These are phyloP conservation scores for Phoeniculus purpureus DNA, from an alignment of 2,797 vertebrate genomes.

Conservation along the genomic window DNA sequence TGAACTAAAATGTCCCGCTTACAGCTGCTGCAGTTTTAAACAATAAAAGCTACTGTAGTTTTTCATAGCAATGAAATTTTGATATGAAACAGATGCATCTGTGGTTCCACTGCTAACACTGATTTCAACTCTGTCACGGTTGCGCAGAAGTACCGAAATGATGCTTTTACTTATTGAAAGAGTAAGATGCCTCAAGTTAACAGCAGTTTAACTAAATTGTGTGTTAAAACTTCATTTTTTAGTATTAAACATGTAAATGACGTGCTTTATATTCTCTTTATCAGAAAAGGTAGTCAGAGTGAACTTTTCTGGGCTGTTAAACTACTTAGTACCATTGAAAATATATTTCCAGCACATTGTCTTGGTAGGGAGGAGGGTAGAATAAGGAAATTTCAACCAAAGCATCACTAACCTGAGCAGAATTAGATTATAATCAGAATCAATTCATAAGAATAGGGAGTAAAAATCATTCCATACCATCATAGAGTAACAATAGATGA, in stretches of 20 bases:
- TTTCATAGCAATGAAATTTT: constrained; percentile 11
- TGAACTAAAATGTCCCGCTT: constrained; percentile 46
- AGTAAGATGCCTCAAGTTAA: constrained; percentile 51
- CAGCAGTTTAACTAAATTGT: constrained; percentile 57
- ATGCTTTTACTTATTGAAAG: constrained; percentile 64
- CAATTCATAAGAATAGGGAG: constrained; percentile 70
- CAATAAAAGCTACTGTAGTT: constrained; percentile 9
- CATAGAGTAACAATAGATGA: constrained; percentile 42
- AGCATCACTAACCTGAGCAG: constrained; percentile 77
- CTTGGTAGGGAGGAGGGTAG: constrained; percentile 32
- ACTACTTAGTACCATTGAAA: constrained; percentile 75
- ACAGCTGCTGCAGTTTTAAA: constrained; percentile 28
- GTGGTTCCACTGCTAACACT: constrained; percentile 42
- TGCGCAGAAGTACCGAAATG: constrained; percentile 44
- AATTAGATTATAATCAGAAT: constrained; percentile 79
- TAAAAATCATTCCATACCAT: constrained; percentile 76
- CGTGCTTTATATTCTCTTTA: constrained; percentile 70
- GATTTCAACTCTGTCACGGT: constrained; percentile 54
- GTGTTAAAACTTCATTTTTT: constrained; percentile 58
- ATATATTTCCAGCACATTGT: constrained; percentile 74
- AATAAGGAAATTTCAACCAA: constrained; percentile 73
- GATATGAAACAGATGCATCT: not conserved
- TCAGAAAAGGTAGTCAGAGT: constrained; percentile 73
- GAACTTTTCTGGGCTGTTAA: constrained; percentile 73
- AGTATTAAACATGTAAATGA: constrained; percentile 63